Evolutionary conservation across 2,113 vertebrate genomes (phyloP), one percentile per base, ranked within the genome.

Genomic region (Phalacrocorax pelagicus): DNA sequence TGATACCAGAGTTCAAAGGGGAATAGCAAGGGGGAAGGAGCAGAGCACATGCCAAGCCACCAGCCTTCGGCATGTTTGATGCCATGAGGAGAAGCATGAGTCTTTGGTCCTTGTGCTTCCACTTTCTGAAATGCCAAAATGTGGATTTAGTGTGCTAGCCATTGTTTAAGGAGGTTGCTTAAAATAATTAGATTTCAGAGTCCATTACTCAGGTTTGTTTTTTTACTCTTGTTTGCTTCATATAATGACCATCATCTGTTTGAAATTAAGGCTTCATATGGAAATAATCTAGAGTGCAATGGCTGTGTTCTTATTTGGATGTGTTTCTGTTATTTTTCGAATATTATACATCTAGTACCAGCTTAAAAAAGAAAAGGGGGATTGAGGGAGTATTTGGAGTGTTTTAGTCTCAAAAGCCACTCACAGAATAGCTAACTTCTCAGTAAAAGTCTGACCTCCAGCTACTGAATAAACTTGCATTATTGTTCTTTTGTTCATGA

Each of bases 11-110:
- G 59, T 55, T 83, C 15, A 36, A 80, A 66, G 40, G 36, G n/a
- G 66, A 58, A 47, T 66, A 80, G 24, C 11, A 3, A 77, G 51
- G 47, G 29, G 36, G 38, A 69, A 52, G 58, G 88, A 0, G 23
- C 24, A 21, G 55, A 90, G 40, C 18, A 8, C 2, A 3, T 1
- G 4, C 54, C 2, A 1, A 82, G 62, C 67, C 40, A 9, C 34
- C 40, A 23, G 61, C 21, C 40, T 40, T 18, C 10, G 8, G n/a
- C 1, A 1, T 4, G 1, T 36, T n/a, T 3, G 1, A 40, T 14
- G 52, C 52, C 5, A 5, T 0, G 0, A 5, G 2, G 14, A 54
- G 77, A 42, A 67, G 29, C 3, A 1, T 5, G 34, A 91, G 40
- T 11, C 55, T 75, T 89, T 32, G 8, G 61, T 59, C 62, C 49